Percentiles rank a stretch among this genome's conserved stretches.
Conservation (phyloP, 2,888 invertebrate genomes). For the Torymus tubicola region DNA sequence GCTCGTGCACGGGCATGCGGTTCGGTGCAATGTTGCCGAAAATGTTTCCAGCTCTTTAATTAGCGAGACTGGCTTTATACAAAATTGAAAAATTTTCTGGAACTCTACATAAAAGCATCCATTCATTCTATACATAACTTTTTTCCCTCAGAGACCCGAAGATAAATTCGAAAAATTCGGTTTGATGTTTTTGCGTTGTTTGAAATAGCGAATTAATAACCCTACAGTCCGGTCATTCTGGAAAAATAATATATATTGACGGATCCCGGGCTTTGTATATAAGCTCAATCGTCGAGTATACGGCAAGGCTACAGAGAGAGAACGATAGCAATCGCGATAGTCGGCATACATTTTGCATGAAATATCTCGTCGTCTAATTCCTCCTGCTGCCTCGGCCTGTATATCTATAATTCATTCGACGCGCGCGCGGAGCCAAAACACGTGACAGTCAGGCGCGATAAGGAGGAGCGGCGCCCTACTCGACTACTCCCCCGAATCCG, state of each 20-base stretch:
- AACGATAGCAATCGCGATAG: slow-evolving; percentile 4
- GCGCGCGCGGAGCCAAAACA: slow-evolving; percentile 17
- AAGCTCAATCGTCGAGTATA: no score
- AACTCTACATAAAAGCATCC: background rate
- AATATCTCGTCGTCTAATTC: slow-evolving; percentile 16
- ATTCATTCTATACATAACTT: no score
- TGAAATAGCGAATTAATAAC: no score
- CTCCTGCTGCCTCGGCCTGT: background rate
- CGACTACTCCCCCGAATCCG: background rate
- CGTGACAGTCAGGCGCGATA: slow-evolving; percentile 21
- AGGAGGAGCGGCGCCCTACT: background rate
- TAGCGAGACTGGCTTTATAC: background rate
- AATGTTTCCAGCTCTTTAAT: slow-evolving; percentile 37
- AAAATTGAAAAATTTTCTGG: slow-evolving; percentile 16
- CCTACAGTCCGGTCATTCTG: no score
- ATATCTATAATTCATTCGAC: slow-evolving; percentile 17
- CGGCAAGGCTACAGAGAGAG: no score
- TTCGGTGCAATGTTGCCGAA: background rate
- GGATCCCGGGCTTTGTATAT: no score
- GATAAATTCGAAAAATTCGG: background rate
- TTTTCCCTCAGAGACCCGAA: background rate
- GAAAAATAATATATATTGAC: no score
- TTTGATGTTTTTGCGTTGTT: no score
- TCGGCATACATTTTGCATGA: slow-evolving; percentile 9
- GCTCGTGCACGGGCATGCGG: background rate